Evolutionary conservation across 2,797 vertebrate genomes (phyloP), one percentile per base, ranked within the genome.

Genomic region (Peromyscus melanophrys): DNA sequence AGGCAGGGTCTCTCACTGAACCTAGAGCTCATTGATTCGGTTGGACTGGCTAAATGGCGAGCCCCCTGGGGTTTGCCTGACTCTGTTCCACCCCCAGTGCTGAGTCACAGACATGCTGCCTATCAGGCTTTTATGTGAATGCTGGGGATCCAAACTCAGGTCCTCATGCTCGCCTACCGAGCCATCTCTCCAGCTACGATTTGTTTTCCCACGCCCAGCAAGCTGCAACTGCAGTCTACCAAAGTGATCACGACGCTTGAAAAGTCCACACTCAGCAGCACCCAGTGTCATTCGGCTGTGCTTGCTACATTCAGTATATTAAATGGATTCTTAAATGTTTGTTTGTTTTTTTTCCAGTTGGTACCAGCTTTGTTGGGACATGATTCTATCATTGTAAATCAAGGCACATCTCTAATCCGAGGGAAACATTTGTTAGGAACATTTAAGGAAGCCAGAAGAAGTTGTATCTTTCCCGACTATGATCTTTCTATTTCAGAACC

Each of bases 401-500:
- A 78, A 69, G 25, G 34, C 23, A 8, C 49, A 61, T 25, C 73
- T 80, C 37, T 65, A 91, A 89, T 57, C 67, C 40, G 86, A 86
- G 55, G 63, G 27, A 95, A 85, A 40, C 13, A 16, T 55, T 96
- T 69, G 59, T 90, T 63, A 84, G 43, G 55, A 76, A 92, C 49
- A 59, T 78, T 91, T 76, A 65, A 9, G 11, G 82, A 92, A 94
- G 37, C 69, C 23, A 76, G 92, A 96, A 94, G 7, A 77, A 88
- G 65, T 25, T 16, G 19, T 40, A 7, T 77, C 67, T 95, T 89
- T 92, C 13, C 67, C 67, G 90, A 86, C 31, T 93, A 77, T 89
- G 89, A 88, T 31, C 14, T 90, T 87, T 94, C 82, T 82, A 52
- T 82, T 88, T 97, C 67, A 95, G 65, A 88, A 40, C 77, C n/a